phyloP scores from a whole-genome alignment of 2,113 vertebrate genomes.

The Tylochromis polylepis region DNA sequence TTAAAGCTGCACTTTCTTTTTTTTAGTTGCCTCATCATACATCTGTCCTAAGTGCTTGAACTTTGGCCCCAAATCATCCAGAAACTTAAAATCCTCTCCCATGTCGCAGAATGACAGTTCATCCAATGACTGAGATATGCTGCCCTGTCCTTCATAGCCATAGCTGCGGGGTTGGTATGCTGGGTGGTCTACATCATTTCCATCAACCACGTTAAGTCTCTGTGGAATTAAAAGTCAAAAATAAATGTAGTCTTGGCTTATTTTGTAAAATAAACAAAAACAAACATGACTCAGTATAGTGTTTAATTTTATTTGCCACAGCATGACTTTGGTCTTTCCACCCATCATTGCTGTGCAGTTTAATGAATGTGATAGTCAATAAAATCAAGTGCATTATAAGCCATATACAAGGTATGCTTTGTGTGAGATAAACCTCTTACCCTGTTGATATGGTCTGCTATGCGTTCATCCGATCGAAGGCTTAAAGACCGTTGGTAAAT shows the following conservation, averaged over 20 bases:
- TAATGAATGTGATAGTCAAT: neutral
- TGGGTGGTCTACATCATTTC: neutral
- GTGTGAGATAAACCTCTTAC: conserved; percentile 38
- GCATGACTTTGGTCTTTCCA: neutral
- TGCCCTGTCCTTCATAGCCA: conserved; percentile 65
- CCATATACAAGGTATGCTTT: neutral
- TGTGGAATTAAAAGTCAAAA: conserved; percentile 25
- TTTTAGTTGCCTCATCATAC: conserved; percentile 9
- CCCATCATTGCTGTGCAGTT: neutral
- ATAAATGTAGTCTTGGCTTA: neutral
- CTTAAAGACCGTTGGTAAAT: neutral
- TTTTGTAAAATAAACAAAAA: neutral
- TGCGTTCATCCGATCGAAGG: neutral
- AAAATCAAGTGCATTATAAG: neutral
- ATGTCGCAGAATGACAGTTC: conserved; percentile 30
- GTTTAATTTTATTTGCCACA: neutral
- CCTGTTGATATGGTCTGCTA: conserved; percentile 24
- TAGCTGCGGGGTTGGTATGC: conserved; percentile 48
- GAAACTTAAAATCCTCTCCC: conserved; percentile 42
- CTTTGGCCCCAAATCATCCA: conserved; percentile 64
- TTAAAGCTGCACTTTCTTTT: conserved; percentile 38
- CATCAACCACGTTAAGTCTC: conserved; percentile 36
- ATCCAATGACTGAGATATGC: conserved; percentile 47
- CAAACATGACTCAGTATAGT: neutral
- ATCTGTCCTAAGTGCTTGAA: conserved; percentile 59